Base-by-base conservation (phyloP, 1,140 invertebrate genomes). In the Myzus persicae region DNA sequence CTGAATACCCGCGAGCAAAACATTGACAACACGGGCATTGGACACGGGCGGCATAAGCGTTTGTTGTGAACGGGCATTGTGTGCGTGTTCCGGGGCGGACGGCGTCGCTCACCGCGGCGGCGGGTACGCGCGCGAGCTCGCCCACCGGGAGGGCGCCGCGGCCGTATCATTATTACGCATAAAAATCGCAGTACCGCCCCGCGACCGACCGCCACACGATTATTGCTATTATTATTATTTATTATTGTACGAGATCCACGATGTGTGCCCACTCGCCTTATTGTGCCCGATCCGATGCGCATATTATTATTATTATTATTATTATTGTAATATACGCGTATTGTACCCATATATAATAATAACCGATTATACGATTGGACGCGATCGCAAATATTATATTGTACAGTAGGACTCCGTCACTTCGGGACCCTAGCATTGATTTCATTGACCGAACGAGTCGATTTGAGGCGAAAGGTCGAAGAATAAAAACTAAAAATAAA, bases 21-120 rank as follows among this genome's bases (percentile, higher is more conserved):
- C 88, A 90, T 90, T n/a, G 88, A 90, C 88, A 90, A n/a, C 48
- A 59, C 54, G 31, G 31, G 24, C 88, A 59, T 90, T 90, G 48
- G 88, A 51, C 54, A n/a, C 89, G 89, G 51, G 38, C 38, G 51
- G 51, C 89, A 38, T 22, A n/a, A 31, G 42, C 85, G 85, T 87
- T 87, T 40, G 36, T 44, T 22, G 36, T 31, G 82, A 26, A 42
- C 82, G 82, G 40, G 44, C 38, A 84, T 44, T 87, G 31, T 87
- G 31, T 46, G 38, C 24, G 18, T 38, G n/a, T 48, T 14, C 18
- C 46, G 87, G 87, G 84, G 14, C 76, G 84, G 82, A 38, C 84
- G 46, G 82, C 38, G 81, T 38, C 81, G 40, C 40, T 26, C 84
- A 42, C 84, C 84, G 40, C 84, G 40, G 84, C 20, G 22, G 36